A percentile compares a stretch with the other conserved stretches of the same genome.
Conservation (phyloP, 2,888 invertebrate species). For the Clunio marinus region DNA sequence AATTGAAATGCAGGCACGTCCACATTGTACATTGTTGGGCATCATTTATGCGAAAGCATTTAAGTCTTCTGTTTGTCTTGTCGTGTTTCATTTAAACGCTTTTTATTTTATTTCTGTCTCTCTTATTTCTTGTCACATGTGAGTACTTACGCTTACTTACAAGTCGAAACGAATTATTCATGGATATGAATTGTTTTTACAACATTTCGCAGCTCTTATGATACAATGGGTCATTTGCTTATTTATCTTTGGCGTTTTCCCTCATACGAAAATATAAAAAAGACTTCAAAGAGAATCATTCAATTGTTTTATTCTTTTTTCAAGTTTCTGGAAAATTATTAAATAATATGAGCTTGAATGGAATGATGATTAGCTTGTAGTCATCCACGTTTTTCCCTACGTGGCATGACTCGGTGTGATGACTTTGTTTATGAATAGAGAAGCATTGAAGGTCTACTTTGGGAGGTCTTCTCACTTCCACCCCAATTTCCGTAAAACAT, state of each 20-base stretch:
- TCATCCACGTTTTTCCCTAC: not conserved
- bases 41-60: conserved; percentile 12
- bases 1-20: no score
- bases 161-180: no score
- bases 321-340: conserved; percentile 25
- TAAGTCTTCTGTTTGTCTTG: conserved; percentile 23
- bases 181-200: no score
- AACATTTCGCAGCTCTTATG: not conserved
- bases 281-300: conserved; percentile 11
- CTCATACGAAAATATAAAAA: not conserved
- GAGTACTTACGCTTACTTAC: no score
- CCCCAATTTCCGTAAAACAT: not conserved
- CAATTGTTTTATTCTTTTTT: no score
- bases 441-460: not conserved
- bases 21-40: not conserved
- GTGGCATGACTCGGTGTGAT: not conserved
- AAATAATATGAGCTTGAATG: not conserved
- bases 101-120: not conserved
- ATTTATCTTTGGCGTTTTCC: not conserved
- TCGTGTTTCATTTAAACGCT: not conserved
- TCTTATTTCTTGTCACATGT: not conserved
- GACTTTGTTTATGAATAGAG: not conserved
- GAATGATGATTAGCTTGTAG: not conserved
- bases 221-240: conserved; percentile 33
- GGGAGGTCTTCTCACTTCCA: conserved; percentile 20